Percentiles rank a stretch among this genome's conserved stretches.
Conservation (phyloP, 2,888 invertebrate species). For the Plemyria rubiginata region DNA sequence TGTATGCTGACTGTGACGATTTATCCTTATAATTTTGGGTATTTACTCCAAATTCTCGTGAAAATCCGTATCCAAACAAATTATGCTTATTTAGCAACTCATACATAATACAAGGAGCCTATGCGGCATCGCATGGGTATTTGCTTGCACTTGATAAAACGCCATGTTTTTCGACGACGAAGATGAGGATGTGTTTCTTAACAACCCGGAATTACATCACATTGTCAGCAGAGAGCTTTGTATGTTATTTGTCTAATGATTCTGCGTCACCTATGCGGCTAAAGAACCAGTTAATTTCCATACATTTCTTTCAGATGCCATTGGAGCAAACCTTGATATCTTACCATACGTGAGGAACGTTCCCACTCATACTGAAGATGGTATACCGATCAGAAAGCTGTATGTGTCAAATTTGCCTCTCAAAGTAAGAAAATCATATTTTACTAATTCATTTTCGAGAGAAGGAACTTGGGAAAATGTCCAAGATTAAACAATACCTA, state of each 20-base stretch:
- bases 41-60: slow-evolving; percentile 69
- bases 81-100: slow-evolving; percentile 53
- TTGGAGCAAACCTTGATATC: slow-evolving; percentile 60
- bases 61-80: slow-evolving; percentile 52
- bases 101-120: slow-evolving; percentile 1
- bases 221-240: slow-evolving; percentile 70
- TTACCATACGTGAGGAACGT: slow-evolving; percentile 61
- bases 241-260: slow-evolving; percentile 49
- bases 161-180: slow-evolving; percentile 70
- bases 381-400: slow-evolving; percentile 84
- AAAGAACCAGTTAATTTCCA: background rate
- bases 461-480: background rate
- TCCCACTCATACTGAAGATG: slow-evolving; percentile 83
- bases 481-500: too few relatives aligned
- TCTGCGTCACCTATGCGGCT: slow-evolving; percentile 5
- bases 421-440: slow-evolving; percentile 65
- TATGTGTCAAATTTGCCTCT: slow-evolving; percentile 85
- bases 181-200: slow-evolving; percentile 63
- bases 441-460: background rate
- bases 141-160: slow-evolving; percentile 42
- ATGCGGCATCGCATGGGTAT: slow-evolving; percentile 13
- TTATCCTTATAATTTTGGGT: slow-evolving; percentile 67
- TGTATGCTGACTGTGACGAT: slow-evolving; percentile 71
- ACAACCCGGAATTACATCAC: slow-evolving; percentile 68
- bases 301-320: slow-evolving; percentile 59